A percentile compares a stretch with the other conserved stretches of the same genome.
These are phyloP conservation scores for Cryptoleucopteryx plumbea DNA, from an alignment of 2,113 vertebrate species.

Conservation along the genomic window DNA sequence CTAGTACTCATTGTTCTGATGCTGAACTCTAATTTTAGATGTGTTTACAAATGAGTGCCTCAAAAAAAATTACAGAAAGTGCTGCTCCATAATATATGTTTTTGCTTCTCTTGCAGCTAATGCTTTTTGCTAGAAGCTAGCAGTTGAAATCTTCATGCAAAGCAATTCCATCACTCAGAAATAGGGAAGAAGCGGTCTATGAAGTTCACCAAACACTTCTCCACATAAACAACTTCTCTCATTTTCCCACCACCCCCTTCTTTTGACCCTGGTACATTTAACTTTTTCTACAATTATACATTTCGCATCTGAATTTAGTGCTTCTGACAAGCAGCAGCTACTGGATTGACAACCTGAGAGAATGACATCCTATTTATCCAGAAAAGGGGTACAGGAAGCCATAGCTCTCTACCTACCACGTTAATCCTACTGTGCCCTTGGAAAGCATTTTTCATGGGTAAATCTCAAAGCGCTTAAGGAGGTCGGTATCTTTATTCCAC, in stretches of 20 bases:
- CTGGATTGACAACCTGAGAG: conserved; percentile 40
- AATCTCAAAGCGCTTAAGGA: background rate
- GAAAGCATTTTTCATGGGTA: background rate
- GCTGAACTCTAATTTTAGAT: conserved; percentile 74
- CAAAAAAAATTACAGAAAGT: conserved; percentile 2
- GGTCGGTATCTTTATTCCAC: background rate
- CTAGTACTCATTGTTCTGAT: conserved; percentile 66
- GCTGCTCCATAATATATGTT: conserved; percentile 54
- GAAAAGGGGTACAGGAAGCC: background rate
- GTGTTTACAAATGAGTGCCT: conserved; percentile 70
- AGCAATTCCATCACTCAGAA: background rate
- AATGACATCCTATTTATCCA: conserved; percentile 37
- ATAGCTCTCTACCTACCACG: background rate
- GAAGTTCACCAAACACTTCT: background rate
- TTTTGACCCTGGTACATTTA: conserved; percentile 16
- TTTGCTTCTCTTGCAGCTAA: conserved; percentile 59
- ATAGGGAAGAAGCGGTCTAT: background rate
- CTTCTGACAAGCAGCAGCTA: conserved; percentile 40
- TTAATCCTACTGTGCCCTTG: background rate
- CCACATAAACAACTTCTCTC: background rate
- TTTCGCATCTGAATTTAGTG: conserved; percentile 38
- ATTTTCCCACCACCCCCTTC: conserved; percentile 7
- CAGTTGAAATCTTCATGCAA: conserved; percentile 62
- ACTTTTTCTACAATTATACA: background rate
- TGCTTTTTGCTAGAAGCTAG: conserved; percentile 62